Base-by-base conservation (phyloP, 2,888 invertebrate genomes). In the Alcis repandata region DNA sequence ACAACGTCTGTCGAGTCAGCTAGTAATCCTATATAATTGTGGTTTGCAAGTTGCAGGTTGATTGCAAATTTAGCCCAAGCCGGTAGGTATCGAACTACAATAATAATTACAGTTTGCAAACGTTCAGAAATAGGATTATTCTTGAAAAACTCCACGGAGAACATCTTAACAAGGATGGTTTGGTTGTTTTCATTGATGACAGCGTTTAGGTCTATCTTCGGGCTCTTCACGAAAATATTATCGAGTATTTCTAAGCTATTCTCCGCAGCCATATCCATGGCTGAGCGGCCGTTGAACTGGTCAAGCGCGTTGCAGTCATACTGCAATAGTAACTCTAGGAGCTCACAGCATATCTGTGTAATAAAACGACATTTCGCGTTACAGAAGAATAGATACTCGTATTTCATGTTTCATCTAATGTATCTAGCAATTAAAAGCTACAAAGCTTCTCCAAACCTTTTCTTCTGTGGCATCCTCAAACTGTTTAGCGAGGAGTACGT, bases 151-250 rank as follows among this genome's bases (percentile, higher is more conserved):
- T 84, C 75, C 4, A 79, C 56, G 11, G 75, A 72, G 62, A 92
- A 91, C 75, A 90, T 84, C 73, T 91, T 91, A 0, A 87, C 76
- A 4, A 92, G 80, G 40, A 89, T 75, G 9, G 77, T 88, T 61
- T 92, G 89, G 60, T 89, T 85, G 0, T 52, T 33, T 9, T 80
- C 74, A 70, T 92, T 91, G 51, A 92, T 91, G 8, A 79, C 40
- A 0, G 79, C 79, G 62, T 92, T 92, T 0, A 92, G 78, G 62
- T 91, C 71, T 0, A 82, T 86, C 40, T 70, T 76, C 0, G 86
- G 79, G 68, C 76, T 82, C 61, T 79, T 82, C n/a, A 91, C 74
- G 58, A 92, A 87, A 27, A 84, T 75, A 11, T 89, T 77, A 1
- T 89, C 77, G 1, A 92, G 73, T 3, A 87, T 38, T 4, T 81